phyloP scores from a whole-genome alignment of 2,797 vertebrate species.

The Galagoides demidoff region DNA sequence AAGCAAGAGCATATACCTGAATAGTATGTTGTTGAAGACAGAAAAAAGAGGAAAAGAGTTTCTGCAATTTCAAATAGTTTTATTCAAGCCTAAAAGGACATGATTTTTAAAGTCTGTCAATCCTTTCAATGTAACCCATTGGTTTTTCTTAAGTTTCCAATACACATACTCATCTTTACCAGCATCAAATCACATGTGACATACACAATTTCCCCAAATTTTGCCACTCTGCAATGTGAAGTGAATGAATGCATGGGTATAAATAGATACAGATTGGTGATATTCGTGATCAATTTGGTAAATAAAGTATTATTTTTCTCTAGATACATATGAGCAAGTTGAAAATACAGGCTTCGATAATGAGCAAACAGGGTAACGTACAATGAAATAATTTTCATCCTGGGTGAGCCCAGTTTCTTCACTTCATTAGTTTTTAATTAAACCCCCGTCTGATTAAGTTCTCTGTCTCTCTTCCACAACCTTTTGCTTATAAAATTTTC shows the following conservation, averaged over 20 bases:
- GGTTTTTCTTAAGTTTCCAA: neutral
- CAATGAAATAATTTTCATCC: slow-evolving; percentile 75
- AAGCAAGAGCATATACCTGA: neutral
- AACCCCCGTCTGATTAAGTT: slow-evolving; percentile 78
- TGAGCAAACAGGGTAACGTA: slow-evolving; percentile 67
- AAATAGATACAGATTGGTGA: slow-evolving; percentile 35
- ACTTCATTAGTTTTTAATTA: slow-evolving; percentile 84
- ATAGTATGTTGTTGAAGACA: neutral
- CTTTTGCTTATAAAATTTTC: slow-evolving; percentile 58
- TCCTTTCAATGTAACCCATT: neutral
- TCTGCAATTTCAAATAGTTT: neutral
- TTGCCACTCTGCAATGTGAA: neutral
- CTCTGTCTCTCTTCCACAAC: slow-evolving; percentile 63
- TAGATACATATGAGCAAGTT: slow-evolving; percentile 63
- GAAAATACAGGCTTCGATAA: slow-evolving; percentile 67
- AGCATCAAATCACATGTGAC: neutral
- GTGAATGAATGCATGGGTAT: slow-evolving; percentile 6
- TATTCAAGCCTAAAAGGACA: neutral
- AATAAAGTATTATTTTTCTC: slow-evolving; percentile 77
- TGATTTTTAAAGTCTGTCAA: slow-evolving; percentile 13
- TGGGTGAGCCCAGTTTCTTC: slow-evolving; percentile 62
- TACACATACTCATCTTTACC: slow-evolving; percentile 46
- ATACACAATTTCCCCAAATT: neutral
- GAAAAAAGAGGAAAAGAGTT: neutral
- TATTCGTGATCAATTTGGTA: slow-evolving; percentile 64